Conservation (phyloP, 2,113 vertebrate genomes). For the Melanerpes formicivorus region DNA sequence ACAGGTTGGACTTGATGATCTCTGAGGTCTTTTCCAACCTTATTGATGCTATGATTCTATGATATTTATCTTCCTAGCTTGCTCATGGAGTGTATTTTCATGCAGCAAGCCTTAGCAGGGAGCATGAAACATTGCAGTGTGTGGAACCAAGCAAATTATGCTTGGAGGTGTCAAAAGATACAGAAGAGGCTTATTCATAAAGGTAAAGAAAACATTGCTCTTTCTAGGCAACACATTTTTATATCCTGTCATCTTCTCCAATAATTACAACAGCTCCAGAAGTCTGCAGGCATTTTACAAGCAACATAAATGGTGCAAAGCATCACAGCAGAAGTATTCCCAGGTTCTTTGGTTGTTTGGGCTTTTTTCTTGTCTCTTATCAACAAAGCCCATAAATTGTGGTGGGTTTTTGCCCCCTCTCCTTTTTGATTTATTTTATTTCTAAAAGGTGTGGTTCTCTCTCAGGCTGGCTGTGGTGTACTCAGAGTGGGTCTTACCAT, state of each 20-base stretch:
- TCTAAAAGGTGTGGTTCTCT: background rate
- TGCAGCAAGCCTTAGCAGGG: conserved; percentile 17
- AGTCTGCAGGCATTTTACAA: background rate
- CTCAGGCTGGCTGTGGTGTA: background rate
- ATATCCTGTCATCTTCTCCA: background rate
- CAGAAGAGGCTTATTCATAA: background rate
- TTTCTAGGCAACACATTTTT: conserved; percentile 16
- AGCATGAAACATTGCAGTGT: background rate
- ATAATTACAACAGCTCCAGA: conserved; percentile 4
- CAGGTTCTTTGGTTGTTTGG: background rate
- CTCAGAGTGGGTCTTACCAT: background rate
- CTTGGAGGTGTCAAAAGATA: conserved; percentile 12
- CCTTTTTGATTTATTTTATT: background rate
- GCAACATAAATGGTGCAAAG: background rate
- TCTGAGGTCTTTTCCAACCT: too few relatives aligned
- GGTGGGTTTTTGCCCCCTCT: background rate
- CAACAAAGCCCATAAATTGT: background rate
- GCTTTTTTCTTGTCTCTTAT: background rate
- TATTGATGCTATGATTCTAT: too few relatives aligned
- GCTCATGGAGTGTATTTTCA: conserved; percentile 10
- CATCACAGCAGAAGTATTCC: background rate
- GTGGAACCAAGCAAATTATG: background rate
- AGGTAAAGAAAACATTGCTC: background rate
- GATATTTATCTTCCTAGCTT: background rate
- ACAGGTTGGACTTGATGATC: too few relatives aligned